phyloP scores from a whole-genome alignment of 2,113 vertebrate genomes.

The Nannospalax galili region DNA sequence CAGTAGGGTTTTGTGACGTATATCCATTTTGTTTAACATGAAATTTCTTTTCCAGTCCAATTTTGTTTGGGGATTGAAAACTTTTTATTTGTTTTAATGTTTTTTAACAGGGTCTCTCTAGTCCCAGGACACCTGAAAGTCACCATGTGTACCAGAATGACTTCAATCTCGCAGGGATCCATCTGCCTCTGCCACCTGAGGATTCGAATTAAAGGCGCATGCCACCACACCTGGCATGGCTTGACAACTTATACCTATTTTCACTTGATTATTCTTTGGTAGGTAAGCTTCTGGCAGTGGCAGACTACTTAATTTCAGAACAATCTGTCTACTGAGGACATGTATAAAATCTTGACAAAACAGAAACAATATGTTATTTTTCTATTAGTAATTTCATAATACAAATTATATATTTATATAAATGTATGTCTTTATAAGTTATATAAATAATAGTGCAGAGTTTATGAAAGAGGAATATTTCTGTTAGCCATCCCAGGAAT shows the following conservation, averaged over 20 bases:
- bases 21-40: neutral
- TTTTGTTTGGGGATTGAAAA: neutral
- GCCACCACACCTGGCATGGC: no score
- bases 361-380: neutral
- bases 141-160: no score
- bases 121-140: no score
- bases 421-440: neutral
- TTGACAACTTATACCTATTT: no score
- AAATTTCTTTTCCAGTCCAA: neutral
- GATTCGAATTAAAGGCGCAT: no score
- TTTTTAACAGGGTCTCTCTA: no score
- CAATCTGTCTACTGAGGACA: neutral
- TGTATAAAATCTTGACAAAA: neutral
- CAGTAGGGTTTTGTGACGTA: conserved; percentile 17
- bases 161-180: no score
- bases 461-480: neutral
- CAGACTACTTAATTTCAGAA: conserved; percentile 1
- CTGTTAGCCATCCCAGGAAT: neutral
- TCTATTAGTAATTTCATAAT: neutral
- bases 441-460: neutral
- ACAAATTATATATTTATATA: neutral
- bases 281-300: neutral
- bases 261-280: neutral
- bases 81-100: no score
- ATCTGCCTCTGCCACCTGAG: no score